Conservation (phyloP, 2,888 invertebrate genomes). For the Mystacides longicornis region DNA sequence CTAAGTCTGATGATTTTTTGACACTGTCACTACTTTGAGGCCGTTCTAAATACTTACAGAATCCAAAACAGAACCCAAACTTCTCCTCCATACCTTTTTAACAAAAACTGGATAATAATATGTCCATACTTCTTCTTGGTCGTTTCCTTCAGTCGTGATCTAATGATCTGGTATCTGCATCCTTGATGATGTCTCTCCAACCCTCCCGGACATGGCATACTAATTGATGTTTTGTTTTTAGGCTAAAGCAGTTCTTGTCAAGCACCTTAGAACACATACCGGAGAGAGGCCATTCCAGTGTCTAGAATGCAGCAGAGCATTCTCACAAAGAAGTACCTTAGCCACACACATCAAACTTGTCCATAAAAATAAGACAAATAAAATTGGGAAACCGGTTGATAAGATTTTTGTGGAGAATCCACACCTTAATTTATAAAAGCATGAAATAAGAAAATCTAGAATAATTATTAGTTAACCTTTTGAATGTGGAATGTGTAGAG, state of each 20-base stretch:
- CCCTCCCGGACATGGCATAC: neutral
- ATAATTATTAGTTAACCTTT: no score
- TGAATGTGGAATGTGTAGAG: no score
- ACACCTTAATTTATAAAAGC: neutral
- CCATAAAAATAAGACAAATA: neutral
- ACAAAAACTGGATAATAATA: no score
- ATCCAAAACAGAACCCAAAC: no score
- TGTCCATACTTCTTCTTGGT: no score
- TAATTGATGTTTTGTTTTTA: neutral
- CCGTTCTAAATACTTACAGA: no score
- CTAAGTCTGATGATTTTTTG: no score
- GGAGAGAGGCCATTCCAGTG: neutral
- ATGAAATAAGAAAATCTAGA: neutral
- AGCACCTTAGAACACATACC: neutral
- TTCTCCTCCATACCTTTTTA: no score
- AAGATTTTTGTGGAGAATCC: neutral
- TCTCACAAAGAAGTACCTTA: neutral
- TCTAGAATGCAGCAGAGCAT: neutral
- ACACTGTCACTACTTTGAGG: no score
- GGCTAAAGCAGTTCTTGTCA: slow-evolving; percentile 5
- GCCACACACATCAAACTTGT: neutral
- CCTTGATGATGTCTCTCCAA: no score
- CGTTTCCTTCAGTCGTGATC: no score
- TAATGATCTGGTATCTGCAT: no score
- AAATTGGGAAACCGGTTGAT: neutral